phyloP scores from a whole-genome alignment of 2,797 vertebrate genomes.

The Phoeniculus purpureus region DNA sequence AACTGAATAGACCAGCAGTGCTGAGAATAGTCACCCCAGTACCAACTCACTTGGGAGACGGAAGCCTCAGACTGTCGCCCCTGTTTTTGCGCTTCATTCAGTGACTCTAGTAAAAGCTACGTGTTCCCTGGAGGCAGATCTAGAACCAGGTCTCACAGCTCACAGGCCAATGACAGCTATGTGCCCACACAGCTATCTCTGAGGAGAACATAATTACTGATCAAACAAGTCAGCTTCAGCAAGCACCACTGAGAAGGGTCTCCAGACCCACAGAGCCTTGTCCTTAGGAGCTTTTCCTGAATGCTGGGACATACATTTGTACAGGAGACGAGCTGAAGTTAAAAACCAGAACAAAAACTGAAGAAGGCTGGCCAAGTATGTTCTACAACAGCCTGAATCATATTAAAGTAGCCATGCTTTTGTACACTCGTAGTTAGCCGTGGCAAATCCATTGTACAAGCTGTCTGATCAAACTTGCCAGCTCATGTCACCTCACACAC shows the following conservation, averaged over 20 bases:
- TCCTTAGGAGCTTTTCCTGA: background rate
- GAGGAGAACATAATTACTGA: background rate
- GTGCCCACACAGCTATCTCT: background rate
- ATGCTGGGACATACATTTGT: background rate
- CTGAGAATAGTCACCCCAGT: background rate
- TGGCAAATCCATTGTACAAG: background rate
- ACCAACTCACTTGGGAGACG: background rate
- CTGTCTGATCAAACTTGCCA: background rate
- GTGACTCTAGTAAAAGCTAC: background rate
- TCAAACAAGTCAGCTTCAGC: background rate
- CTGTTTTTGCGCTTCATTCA: background rate
- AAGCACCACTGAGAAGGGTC: background rate
- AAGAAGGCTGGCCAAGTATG: background rate
- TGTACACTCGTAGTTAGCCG: background rate
- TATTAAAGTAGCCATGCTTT: background rate
- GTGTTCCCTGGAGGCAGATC: background rate
- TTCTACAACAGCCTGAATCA: background rate
- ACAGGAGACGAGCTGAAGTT: background rate
- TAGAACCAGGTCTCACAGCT: slow-evolving; percentile 1
- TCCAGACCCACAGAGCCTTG: background rate
- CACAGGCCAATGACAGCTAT: background rate
- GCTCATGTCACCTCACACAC: background rate
- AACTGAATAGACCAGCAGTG: background rate
- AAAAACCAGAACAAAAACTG: background rate
- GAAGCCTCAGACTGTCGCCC: background rate